Base-by-base conservation (phyloP, 2,113 vertebrate species). In the Caretta caretta region DNA sequence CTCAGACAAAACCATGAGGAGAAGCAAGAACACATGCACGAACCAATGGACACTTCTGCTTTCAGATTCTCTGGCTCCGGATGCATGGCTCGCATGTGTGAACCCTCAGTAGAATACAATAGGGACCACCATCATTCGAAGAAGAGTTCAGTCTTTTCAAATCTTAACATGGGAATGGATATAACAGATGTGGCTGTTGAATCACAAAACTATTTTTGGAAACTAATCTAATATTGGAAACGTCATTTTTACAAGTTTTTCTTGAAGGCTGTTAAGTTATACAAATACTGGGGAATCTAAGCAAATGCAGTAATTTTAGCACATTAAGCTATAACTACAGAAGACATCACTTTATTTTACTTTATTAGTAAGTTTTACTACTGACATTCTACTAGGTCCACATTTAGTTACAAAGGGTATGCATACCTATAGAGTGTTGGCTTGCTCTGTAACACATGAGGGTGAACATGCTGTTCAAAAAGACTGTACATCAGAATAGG, bases 401-500 rank as follows among this genome's bases (percentile, higher is more conserved):
- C 0, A 8, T 2, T 78, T 78, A 78, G 42, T 8, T 46, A 48
- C 38, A 48, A 2, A 49, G 42, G 57, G 2, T 10, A 49, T 50
- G 96, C 98, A 1, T 96, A 99, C 99, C 99, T 98, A 98, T 99
- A 99, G 92, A 99, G 99, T 62, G 98, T 98, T 78, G 99, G 99
- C 96, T 99, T 99, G 92, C 94, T 99, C 97, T 99, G 99, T 88
- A 99, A 98, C 31, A 99, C 96, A 87, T 99, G 99, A 56, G 99
- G 99, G 93, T 99, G 99, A 95, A 99, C 98, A 96, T 99, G 99
- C 98, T 99, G 99, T 96, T 99, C 99, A 99, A 99, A 99, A 88
- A 99, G 98, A 98, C 99, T 99, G 98, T 99, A 99, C 92, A 99
- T 99, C 96, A 99, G 99, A 97, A 99, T 99, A 98, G 99, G 99